Conservation (phyloP, 2,113 vertebrate genomes). For the Microtus richardsoni region DNA sequence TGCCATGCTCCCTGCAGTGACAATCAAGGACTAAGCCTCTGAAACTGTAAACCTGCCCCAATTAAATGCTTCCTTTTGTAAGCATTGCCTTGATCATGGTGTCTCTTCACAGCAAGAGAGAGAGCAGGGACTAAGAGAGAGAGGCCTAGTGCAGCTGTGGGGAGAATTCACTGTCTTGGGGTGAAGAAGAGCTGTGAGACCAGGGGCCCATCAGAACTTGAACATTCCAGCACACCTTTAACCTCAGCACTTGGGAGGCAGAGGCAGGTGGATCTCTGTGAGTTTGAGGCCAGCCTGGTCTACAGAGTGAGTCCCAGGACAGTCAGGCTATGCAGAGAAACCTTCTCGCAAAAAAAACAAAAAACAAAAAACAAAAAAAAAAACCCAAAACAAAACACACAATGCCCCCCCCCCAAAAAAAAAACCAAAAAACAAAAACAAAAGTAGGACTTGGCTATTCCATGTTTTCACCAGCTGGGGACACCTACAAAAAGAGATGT, state of each 20-base stretch:
- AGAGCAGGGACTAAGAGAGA: not conserved
- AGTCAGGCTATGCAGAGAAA: not conserved
- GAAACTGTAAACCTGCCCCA: not conserved
- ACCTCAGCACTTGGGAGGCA: not conserved
- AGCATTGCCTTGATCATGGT: not conserved
- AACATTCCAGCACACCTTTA: not conserved
- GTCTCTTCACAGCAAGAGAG: not conserved
- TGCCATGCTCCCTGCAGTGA: not conserved
- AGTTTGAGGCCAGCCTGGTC: not conserved
- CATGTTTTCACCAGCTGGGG: not conserved
- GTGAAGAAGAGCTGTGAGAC: not conserved
- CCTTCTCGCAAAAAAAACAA: not conserved
- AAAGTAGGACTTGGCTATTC: not conserved
- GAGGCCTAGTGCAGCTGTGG: too few relatives aligned
- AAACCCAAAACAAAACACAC: too few relatives aligned
- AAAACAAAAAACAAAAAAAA: not conserved
- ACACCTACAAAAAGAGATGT: rapidly evolving
- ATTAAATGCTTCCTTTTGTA: not conserved
- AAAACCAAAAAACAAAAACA: too few relatives aligned
- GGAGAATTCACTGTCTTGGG: not conserved
- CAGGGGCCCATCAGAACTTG: not conserved
- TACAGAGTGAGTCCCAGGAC: not conserved
- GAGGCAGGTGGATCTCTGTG: not conserved
- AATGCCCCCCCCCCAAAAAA: too few relatives aligned
- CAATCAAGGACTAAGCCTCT: not conserved